Evolutionary conservation across 2,888 invertebrate species (phyloP), one percentile per base, ranked within the genome.

Genomic region (Torymus tubicola): DNA sequence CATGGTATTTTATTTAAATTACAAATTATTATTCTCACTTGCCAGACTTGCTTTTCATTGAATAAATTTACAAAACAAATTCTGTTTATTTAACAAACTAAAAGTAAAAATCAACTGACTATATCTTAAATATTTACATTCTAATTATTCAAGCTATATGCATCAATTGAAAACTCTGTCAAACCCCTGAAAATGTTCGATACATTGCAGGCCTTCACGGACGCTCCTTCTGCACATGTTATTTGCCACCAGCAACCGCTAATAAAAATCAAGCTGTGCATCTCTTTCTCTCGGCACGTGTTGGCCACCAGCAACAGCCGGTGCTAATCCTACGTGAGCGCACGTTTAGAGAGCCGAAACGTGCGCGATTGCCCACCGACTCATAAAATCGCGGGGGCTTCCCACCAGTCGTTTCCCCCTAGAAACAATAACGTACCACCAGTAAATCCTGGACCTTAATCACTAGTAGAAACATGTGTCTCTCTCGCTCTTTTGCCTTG

Each of bases 371-470:
- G 4, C 31, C 31, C 31, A 31, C 8, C 31, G 3, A 5, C 5
- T 31, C 31, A n/a, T 31, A 3, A 31, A 31, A 31, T 31, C 31
- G 0, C 31, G 4, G 77, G 55, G 64, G 67, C 18, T 63, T 64
- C 73, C 61, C 57, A 61, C 60, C 73, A 73, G 31, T 64, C n/a
- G 57, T 16, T 4, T 13, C n/a, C 14, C 10, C 5, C 3, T 10
- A 55, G 60, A 18, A 61, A 64, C 73, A 73, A 55, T 21, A 70
- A 67, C 52, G 13, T n/a, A 58, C 74, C 67, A 74, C 74, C 74
- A 68, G 75, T 68, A 60, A 73, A 63, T 72, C 72, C 72, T 60
- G 14, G 63, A 74, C 67, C 58, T 13, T 14, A 2, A 52, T 67
- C 74, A 74, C 74, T 67, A 67, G 74, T 67, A 68, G 68, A 8